Evolutionary conservation across 1,140 invertebrate genomes (phyloP).

Genomic region (Diorhabda sublineata): DNA sequence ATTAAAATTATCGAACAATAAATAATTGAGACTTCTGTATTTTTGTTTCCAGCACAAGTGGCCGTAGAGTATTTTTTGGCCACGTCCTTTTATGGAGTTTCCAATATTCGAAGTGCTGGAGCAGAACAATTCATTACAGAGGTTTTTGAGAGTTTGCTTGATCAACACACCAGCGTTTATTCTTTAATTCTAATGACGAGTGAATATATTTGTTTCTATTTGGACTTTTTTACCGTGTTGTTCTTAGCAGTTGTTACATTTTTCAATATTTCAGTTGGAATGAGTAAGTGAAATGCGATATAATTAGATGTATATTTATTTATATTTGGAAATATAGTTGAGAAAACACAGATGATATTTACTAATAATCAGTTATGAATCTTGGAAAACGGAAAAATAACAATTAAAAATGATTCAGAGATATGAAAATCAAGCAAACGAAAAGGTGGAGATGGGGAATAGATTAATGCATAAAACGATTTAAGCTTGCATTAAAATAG

Average conservation of each 20-base stretch:
- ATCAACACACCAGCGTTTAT: conserved; percentile 69
- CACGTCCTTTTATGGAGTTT: conserved; percentile 65
- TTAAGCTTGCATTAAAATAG: no score
- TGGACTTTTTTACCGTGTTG: conserved; percentile 65
- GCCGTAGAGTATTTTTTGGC: conserved; percentile 78
- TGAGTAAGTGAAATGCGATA: not conserved
- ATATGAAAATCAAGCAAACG: no score
- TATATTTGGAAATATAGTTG: no score
- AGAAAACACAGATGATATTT: no score
- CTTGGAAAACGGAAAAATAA: no score
- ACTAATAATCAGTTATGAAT: no score
- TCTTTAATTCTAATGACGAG: conserved; percentile 73
- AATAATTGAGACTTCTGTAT: conserved; percentile 66
- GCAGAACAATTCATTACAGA: conserved; percentile 60
- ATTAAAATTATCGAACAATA: conserved; percentile 66
- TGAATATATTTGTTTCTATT: conserved; percentile 74
- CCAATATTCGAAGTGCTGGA: conserved; percentile 67
- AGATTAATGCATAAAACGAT: no score
- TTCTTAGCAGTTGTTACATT: conserved; percentile 69
- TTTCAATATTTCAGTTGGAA: conserved; percentile 50
- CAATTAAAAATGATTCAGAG: no score
- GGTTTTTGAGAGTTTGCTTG: conserved; percentile 62
- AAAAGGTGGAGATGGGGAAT: no score
- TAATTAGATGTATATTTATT: no score
- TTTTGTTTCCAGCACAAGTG: conserved; percentile 72